Evolutionary conservation across 2,113 vertebrate genomes (phyloP).

Genomic region (Callithrix jacchus): DNA sequence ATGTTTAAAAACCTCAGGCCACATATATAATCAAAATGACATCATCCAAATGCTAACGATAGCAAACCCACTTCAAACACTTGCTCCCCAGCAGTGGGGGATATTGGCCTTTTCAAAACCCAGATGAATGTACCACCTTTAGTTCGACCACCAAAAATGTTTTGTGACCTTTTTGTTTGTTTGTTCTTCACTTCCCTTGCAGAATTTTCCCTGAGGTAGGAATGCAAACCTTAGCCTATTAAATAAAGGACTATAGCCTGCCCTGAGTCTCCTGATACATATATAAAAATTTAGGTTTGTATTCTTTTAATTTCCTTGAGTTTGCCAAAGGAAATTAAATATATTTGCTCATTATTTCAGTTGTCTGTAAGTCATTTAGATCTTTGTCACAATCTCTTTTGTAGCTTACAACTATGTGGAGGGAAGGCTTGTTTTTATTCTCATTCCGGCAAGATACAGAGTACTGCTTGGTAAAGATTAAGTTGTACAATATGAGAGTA

Average conservation of each 20-base stretch:
- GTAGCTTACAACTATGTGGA: not conserved
- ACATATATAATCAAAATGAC: conserved; percentile 74
- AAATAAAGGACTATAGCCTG: not conserved
- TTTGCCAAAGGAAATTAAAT: conserved; percentile 2
- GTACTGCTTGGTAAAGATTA: not conserved
- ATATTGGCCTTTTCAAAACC: conserved; percentile 14
- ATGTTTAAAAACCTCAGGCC: conserved; percentile 76
- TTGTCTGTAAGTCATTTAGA: conserved; percentile 3
- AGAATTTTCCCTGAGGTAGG: not conserved
- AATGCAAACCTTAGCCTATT: not conserved
- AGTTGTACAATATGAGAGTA: not conserved
- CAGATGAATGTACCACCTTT: not conserved
- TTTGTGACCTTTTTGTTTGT: not conserved
- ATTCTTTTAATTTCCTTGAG: not conserved
- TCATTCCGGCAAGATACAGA: conserved; percentile 32
- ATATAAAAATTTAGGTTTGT: conserved; percentile 11
- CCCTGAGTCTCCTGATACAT: not conserved
- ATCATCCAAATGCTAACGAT: conserved; percentile 72
- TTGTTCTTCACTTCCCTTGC: not conserved
- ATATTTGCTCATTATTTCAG: not conserved
- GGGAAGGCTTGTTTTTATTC: not conserved
- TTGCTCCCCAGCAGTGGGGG: conserved; percentile 45
- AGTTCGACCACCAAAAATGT: conserved; percentile 43
- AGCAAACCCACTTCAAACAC: conserved; percentile 68
- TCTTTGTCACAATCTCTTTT: not conserved